Conservation (phyloP, 1,140 invertebrate species). For the Grapholita molesta region DNA sequence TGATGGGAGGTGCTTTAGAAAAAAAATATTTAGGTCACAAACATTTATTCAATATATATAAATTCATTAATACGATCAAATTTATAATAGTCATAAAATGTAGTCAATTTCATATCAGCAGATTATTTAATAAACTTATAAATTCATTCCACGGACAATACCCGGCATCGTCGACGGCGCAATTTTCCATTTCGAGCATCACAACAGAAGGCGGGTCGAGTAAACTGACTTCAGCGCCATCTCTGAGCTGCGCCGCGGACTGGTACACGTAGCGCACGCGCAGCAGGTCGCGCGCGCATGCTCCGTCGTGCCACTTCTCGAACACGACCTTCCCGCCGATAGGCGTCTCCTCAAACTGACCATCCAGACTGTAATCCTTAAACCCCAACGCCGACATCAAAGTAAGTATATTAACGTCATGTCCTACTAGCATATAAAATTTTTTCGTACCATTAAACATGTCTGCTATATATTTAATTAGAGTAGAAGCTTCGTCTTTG, state of each 20-base stretch:
- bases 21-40: too few species aligned
- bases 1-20: too few species aligned
- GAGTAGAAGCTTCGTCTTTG: constrained; percentile 45
- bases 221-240: constrained; percentile 32
- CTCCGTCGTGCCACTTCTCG: constrained; percentile 50
- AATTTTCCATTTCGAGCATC: constrained; percentile 45
- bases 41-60: too few species aligned
- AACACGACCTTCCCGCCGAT: constrained; percentile 65
- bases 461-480: constrained; percentile 46
- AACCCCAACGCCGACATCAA: constrained; percentile 22
- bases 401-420: constrained; percentile 13
- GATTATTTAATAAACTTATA: constrained; percentile 23
- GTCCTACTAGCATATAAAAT: constrained; percentile 10
- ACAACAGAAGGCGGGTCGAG: constrained; percentile 42
- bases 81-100: too few species aligned
- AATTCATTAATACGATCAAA: too few species aligned
- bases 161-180: constrained; percentile 39
- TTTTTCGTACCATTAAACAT: constrained; percentile 32
- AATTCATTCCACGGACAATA: constrained; percentile 58
- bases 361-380: constrained; percentile 36
- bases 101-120: too few species aligned
- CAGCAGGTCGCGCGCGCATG: constrained; percentile 35
- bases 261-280: constrained; percentile 63
- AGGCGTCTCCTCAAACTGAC: constrained; percentile 50
- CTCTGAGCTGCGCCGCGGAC: constrained; percentile 44